Base-by-base conservation (phyloP, 1,140 invertebrate species). In the Heliothis virescens region DNA sequence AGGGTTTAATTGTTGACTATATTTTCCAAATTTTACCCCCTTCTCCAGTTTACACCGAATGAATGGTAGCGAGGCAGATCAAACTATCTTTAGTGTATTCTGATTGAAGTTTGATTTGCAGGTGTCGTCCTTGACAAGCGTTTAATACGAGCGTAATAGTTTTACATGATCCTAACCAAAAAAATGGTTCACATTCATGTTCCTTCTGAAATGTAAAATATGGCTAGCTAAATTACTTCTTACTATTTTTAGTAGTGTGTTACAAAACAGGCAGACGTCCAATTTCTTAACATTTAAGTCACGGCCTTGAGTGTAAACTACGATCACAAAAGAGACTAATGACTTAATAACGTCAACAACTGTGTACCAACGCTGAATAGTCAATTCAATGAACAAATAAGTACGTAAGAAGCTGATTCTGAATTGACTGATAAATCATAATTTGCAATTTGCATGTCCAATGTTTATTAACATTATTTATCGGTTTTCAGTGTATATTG, bases 251-350 rank as follows among this genome's bases (percentile, higher is more conserved):
- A 65, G 60, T 59, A 48, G 18, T 48, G 18, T 34, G 34, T 65
- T 76, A 76, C 74, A n/a, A 12, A 62, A 5, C 65, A 50, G 74
- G 74, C 74, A 65, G 60, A 53, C 53, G 60, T 76, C 74, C 74
- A 76, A 76, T 52, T 21, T 52, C 60, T 63, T 18, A 60, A 65
- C 60, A 76, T 60, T 76, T 65, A 65, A 65, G 47, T n/a, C 18
- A 34, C 48, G 74, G 59, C 60, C 48, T 76, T 76, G 73, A 52
- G 57, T 52, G 47, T 65, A 34, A 53, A 76, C 57, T 41, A 21
- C n/a, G 63, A 48, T 48, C 48, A 71, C 67, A 52, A 69, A 69
- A 52, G 65, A 18, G 12, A 52, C 47, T 52, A 69, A 69, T 52
- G 47, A 69, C 52, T 69, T 52, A 69, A 52, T 52, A 26, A 69